Conservation (phyloP, 2,888 invertebrate species). For the Tipula unca region DNA sequence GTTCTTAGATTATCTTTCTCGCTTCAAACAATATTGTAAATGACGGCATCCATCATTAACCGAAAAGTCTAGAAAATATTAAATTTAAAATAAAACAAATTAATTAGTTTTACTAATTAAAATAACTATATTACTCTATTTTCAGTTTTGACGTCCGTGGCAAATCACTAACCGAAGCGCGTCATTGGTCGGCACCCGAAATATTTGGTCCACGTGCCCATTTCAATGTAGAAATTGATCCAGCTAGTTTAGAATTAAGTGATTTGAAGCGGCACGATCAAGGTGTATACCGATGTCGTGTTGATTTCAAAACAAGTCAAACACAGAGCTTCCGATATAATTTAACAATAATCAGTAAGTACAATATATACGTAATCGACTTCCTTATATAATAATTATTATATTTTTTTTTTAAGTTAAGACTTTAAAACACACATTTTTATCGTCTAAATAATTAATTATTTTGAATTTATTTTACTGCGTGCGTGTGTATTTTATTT, state of each 20-base stretch:
- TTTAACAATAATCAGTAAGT: conserved; percentile 73
- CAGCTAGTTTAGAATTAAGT: conserved; percentile 58
- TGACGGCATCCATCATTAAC: too few species aligned
- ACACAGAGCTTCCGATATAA: conserved; percentile 74
- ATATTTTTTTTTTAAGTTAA: too few species aligned
- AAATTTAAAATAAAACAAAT: not conserved
- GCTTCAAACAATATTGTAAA: too few species aligned
- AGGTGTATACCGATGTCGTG: conserved; percentile 72
- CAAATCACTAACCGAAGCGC: conserved; percentile 61
- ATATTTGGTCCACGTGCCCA: conserved; percentile 71
- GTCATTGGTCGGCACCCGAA: conserved; percentile 67
- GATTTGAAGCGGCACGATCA: conserved; percentile 72
- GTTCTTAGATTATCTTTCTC: too few species aligned
- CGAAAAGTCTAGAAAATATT: conserved; percentile 42
- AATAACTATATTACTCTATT: too few species aligned
- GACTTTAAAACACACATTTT: not conserved
- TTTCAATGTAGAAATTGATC: conserved; percentile 63
- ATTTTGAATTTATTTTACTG: not conserved
- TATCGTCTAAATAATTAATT: not conserved
- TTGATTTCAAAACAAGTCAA: conserved; percentile 74
- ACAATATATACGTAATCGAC: not conserved
- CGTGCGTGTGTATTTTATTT: not conserved
- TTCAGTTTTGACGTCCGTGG: conserved; percentile 74
- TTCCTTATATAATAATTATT: not conserved
- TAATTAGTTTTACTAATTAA: not conserved